These are phyloP conservation scores for Phanerotoma sp. DNA, from an alignment of 2,888 invertebrate species.

Conservation along the genomic window DNA sequence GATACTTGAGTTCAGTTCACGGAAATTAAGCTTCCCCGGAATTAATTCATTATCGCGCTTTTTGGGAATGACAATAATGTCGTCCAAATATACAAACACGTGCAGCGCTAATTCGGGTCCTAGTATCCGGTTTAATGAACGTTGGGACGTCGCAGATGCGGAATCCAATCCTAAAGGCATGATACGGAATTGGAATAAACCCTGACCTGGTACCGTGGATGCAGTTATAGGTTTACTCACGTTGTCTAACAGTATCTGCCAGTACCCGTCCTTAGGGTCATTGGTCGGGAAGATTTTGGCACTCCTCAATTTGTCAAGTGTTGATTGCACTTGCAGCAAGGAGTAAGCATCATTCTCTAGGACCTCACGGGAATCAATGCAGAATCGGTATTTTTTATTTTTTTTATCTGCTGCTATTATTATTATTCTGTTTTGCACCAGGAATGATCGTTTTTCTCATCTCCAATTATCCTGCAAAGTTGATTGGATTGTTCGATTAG, in stretches of 20 bases:
- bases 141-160: slow-evolving; percentile 14
- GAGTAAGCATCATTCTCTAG: slow-evolving; percentile 44
- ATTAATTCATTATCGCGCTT: slow-evolving; percentile 33
- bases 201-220: slow-evolving; percentile 40
- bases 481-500: too few species aligned
- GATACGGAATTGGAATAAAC: slow-evolving; percentile 40
- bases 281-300: slow-evolving; percentile 8
- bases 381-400: slow-evolving; percentile 36
- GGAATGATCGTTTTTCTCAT: too few species aligned
- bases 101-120: background rate
- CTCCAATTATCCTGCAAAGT: too few species aligned
- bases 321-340: slow-evolving; percentile 38
- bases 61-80: slow-evolving; percentile 14
- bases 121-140: slow-evolving; percentile 3
- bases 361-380: slow-evolving; percentile 38
- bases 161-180: slow-evolving; percentile 42
- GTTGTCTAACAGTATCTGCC: slow-evolving; percentile 37
- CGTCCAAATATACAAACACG: slow-evolving; percentile 6
- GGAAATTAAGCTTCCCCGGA: slow-evolving; percentile 39
- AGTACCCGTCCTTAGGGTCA: too few species aligned
- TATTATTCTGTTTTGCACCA: too few species aligned
- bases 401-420: too few species aligned
- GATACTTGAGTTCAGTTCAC: slow-evolving; percentile 27
- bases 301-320: slow-evolving; percentile 33
- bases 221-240: slow-evolving; percentile 40